Base-by-base conservation (phyloP, 1,140 invertebrate genomes). In the Lordiphosa mommai region DNA sequence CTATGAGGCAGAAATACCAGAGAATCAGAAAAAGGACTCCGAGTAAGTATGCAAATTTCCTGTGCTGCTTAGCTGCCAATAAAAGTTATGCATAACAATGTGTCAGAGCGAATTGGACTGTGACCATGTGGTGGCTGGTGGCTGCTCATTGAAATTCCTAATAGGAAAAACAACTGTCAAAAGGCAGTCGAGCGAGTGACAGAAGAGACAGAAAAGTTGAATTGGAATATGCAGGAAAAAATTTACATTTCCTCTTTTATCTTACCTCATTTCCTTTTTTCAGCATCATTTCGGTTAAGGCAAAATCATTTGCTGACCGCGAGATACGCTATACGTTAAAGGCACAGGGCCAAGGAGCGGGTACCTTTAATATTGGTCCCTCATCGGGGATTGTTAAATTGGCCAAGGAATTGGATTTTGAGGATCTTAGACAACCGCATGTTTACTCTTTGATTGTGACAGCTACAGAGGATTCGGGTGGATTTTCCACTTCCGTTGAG, bases 21-120 rank as follows among this genome's bases (percentile, higher is more conserved):
- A 98, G 90, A 98, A 98, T 89, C 95, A 97, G 89, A 96, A 96
- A 88, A 98, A 98, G 89, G 96, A 98, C 89, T 97, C 96, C 14
- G 96, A 98, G 96, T 98, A 92, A 93, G 94, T 63, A 77, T 72
- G 68, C 77, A 84, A 84, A 82, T 79, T 50, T 37, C 8, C 4
- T 49, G 30, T 47, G 47, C 40, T 47, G 47, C 40, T 27, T 27
- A 20, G 30, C 44, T 76, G 72, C 72, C 72, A 80, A 80, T 80
- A 76, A 80, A 82, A 71, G 70, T 82, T 82, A 71, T 67, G 66
- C 71, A 68, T 68, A 53, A 50, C 64, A 58, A 65, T 63, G 61
- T 32, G 61, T 68, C 32, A 53, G 41, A 59, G 47, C n/a, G 44
- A 67, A 58, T 49, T 49, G 48, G 60, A 47, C 50, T 43, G 37